Evolutionary conservation across 2,797 vertebrate species (phyloP).

Genomic region (Pterois miles): DNA sequence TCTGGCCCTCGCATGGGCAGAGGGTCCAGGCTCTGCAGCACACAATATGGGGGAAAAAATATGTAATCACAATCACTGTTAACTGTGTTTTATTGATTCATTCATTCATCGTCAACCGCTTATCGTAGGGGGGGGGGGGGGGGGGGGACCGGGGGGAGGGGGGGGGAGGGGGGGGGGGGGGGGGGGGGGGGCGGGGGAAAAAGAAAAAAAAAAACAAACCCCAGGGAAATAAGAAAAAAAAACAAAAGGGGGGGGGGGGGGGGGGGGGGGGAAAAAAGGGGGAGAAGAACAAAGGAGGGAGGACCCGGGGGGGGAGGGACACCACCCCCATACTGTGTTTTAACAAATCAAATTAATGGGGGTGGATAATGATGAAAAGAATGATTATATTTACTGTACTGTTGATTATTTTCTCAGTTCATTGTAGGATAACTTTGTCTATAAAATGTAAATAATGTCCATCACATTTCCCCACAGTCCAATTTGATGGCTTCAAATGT

Average conservation of each 20-base stretch:
- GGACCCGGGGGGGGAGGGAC: too few relatives aligned
- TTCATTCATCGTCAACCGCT: too few relatives aligned
- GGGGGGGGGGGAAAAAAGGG: too few relatives aligned
- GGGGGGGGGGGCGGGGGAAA: too few relatives aligned
- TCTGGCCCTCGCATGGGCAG: constrained; percentile 92
- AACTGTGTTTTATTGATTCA: neutral
- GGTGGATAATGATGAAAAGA: neutral
- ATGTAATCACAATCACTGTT: neutral
- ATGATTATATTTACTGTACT: neutral
- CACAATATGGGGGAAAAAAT: neutral
- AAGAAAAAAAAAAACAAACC: too few relatives aligned
- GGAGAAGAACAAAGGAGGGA: too few relatives aligned
- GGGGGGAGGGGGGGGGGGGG: too few relatives aligned
- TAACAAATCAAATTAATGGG: neutral
- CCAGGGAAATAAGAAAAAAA: too few relatives aligned
- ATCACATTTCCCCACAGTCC: neutral
- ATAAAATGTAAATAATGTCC: neutral
- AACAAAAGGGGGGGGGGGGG: too few relatives aligned
- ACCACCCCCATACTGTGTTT: too few relatives aligned
- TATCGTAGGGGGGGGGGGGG: too few relatives aligned
- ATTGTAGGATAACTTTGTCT: neutral
- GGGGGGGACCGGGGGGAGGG: too few relatives aligned
- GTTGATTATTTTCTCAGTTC: neutral
- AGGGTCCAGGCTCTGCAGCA: constrained; percentile 92
- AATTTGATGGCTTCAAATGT: neutral